Evolutionary conservation across 2,113 vertebrate species (phyloP).

Genomic region (Hypocryptadius cinnamomeus): DNA sequence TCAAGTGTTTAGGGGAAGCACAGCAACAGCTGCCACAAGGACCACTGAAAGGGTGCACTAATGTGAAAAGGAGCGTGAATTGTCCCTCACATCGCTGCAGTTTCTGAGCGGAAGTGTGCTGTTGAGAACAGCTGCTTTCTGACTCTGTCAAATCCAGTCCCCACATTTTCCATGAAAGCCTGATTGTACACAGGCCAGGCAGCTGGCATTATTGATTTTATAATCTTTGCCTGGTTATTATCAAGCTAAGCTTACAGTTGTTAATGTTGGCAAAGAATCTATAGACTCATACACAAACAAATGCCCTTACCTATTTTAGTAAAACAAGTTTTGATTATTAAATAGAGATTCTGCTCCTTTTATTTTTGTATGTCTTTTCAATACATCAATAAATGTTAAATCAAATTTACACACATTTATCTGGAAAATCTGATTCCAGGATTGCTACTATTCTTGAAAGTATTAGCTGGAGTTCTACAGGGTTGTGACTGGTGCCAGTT

Average conservation of each 20-base stretch:
- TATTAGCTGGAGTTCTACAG: background rate
- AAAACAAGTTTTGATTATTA: background rate
- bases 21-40: background rate
- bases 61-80: background rate
- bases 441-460: background rate
- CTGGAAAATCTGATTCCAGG: background rate
- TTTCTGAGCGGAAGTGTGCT: background rate
- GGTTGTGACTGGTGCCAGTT: background rate
- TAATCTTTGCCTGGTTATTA: background rate
- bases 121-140: constrained; percentile 33
- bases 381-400: background rate
- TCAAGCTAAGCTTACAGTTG: constrained; percentile 1
- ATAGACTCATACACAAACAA: background rate
- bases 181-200: constrained; percentile 5
- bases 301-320: background rate
- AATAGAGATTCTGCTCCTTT: background rate
- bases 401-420: background rate
- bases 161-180: constrained; percentile 33
- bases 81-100: background rate
- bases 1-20: background rate
- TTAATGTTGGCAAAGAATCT: background rate
- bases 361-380: background rate
- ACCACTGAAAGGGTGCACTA: background rate
- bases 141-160: background rate
- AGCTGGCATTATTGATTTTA: constrained; percentile 33